These are phyloP conservation scores for Mylabris sibirica DNA, from an alignment of 2,888 invertebrate genomes.

Conservation along the genomic window DNA sequence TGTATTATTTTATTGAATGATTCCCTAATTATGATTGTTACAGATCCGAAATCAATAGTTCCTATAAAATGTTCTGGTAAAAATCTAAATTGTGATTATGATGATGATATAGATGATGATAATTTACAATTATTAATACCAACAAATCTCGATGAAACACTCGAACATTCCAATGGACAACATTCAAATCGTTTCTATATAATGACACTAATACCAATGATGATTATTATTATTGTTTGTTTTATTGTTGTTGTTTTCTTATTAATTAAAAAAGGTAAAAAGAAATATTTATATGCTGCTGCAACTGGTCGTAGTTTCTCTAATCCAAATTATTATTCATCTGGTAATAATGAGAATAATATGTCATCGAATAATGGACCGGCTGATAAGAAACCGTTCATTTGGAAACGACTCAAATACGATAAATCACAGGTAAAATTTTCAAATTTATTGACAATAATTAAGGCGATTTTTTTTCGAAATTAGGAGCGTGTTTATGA, in stretches of 20 bases:
- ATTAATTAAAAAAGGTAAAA: slow-evolving; percentile 56
- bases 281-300: slow-evolving; percentile 64
- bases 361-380: slow-evolving; percentile 37
- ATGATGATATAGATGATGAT: slow-evolving; percentile 55
- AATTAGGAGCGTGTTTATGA: slow-evolving; percentile 69
- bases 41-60: slow-evolving; percentile 47
- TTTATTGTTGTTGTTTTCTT: slow-evolving; percentile 61
- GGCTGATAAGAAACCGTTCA: slow-evolving; percentile 66
- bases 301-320: slow-evolving; percentile 76
- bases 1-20: no score
- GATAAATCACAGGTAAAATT: slow-evolving; percentile 75
- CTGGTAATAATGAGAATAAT: slow-evolving; percentile 50
- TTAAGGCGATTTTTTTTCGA: background rate
- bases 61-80: slow-evolving; percentile 52
- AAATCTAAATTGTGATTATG: slow-evolving; percentile 50
- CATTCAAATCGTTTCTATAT: slow-evolving; percentile 58
- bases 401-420: slow-evolving; percentile 80
- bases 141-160: slow-evolving; percentile 48
- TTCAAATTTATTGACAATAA: background rate
- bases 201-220: slow-evolving; percentile 58
- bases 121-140: slow-evolving; percentile 49
- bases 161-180: slow-evolving; percentile 51
- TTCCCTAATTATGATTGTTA: slow-evolving; percentile 9
- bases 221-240: slow-evolving; percentile 58
- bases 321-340: slow-evolving; percentile 82